Percentiles rank a stretch among this genome's conserved stretches.
These are phyloP conservation scores for Argyrosomus japonicus DNA, from an alignment of 2,113 vertebrate species.

Conservation along the genomic window DNA sequence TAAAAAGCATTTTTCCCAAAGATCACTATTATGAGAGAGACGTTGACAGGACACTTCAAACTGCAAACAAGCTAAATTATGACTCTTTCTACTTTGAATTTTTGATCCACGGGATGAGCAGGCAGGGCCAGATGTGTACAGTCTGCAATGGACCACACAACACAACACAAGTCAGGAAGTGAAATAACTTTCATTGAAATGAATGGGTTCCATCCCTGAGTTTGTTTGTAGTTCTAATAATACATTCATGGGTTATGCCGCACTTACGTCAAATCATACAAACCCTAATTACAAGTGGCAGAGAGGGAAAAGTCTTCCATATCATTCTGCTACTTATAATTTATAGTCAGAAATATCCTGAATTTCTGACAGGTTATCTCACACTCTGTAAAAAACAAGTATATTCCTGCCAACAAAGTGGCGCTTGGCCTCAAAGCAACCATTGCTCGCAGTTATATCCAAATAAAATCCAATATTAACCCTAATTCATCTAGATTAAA, in stretches of 20 bases:
- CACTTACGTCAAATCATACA: not conserved
- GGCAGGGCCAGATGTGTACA: not conserved
- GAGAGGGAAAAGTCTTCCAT: not conserved
- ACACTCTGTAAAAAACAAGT: not conserved
- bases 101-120: not conserved
- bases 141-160: not conserved
- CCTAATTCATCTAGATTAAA: not conserved
- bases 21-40: too few species aligned
- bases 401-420: not conserved
- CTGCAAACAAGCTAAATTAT: too few species aligned
- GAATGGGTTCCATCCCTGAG: not conserved
- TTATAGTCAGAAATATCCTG: not conserved
- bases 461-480: not conserved
- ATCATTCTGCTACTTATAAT: not conserved
- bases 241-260: not conserved
- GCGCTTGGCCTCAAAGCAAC: not conserved
- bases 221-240: constrained; percentile 15
- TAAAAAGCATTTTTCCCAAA: too few species aligned
- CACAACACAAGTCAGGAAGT: not conserved
- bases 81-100: too few species aligned
- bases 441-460: not conserved
- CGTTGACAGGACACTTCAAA: too few species aligned
- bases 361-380: not conserved
- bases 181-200: not conserved
- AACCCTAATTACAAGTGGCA: constrained; percentile 1